phyloP scores from a whole-genome alignment of 2,888 invertebrate species.

The Neelides folsomi region DNA sequence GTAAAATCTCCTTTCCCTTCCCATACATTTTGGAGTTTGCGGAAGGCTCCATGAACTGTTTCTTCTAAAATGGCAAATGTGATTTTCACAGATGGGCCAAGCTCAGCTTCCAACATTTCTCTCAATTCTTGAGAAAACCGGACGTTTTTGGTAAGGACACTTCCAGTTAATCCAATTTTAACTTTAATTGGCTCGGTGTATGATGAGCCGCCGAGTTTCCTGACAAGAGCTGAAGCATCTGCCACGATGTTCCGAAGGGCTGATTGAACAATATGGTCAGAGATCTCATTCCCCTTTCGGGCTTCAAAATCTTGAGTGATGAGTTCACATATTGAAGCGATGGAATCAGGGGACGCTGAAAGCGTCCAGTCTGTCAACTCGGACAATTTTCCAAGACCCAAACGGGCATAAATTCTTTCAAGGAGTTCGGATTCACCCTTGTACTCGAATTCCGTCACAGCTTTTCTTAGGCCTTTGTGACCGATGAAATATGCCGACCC shows the following conservation, averaged over 20 bases:
- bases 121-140: slow-evolving; percentile 15
- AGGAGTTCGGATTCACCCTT: slow-evolving; percentile 7
- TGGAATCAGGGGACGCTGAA: slow-evolving; percentile 9
- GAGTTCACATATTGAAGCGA: slow-evolving; percentile 22
- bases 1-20: neutral
- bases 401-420: slow-evolving; percentile 9
- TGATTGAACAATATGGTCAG: slow-evolving; percentile 10
- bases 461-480: slow-evolving; percentile 15
- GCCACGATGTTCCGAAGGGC: slow-evolving; percentile 19
- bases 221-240: slow-evolving; percentile 19
- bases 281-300: slow-evolving; percentile 14
- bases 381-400: slow-evolving; percentile 12
- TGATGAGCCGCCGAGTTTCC: neutral
- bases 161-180: slow-evolving; percentile 28
- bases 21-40: neutral
- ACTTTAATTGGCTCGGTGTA: slow-evolving; percentile 2
- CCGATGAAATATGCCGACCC: slow-evolving; percentile 26
- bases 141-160: slow-evolving; percentile 24
- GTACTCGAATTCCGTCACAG: slow-evolving; percentile 22
- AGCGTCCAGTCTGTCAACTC: slow-evolving; percentile 23
- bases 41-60: slow-evolving; percentile 20
- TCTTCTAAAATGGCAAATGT: slow-evolving; percentile 14
- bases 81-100: neutral
- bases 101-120: neutral
- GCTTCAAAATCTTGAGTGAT: slow-evolving; percentile 12